Conservation (phyloP, 2,888 invertebrate species). For the Cheilosia variabilis region DNA sequence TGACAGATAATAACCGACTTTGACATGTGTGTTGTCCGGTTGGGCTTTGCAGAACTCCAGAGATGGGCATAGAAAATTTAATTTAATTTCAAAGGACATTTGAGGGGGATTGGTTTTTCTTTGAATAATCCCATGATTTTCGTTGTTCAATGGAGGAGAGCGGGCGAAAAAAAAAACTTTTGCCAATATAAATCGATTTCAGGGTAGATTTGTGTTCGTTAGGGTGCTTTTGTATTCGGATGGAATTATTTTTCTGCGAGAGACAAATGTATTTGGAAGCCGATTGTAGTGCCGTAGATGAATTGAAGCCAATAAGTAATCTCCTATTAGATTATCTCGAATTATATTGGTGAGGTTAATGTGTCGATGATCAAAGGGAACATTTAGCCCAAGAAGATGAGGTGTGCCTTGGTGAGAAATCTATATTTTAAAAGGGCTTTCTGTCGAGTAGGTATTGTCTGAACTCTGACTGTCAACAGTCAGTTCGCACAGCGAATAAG, state of each 20-base stretch:
- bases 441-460: too few relatives aligned
- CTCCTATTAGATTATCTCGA: too few relatives aligned
- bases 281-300: too few relatives aligned
- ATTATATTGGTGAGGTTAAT: too few relatives aligned
- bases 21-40: constrained; percentile 39
- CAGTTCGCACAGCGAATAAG: too few relatives aligned
- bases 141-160: constrained; percentile 2
- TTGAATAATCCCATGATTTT: constrained; percentile 59
- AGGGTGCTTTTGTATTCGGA: neutral
- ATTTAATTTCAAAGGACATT: constrained; percentile 66
- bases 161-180: neutral
- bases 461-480: too few relatives aligned
- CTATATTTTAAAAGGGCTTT: too few relatives aligned
- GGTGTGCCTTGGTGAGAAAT: too few relatives aligned
- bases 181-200: constrained; percentile 43
- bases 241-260: neutral
- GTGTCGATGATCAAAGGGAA: too few relatives aligned
- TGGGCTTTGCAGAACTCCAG: constrained; percentile 6
- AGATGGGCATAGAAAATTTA: constrained; percentile 52
- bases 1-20: constrained; percentile 62
- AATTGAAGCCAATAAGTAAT: too few relatives aligned
- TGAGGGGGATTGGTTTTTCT: constrained; percentile 18
- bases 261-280: neutral
- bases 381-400: too few relatives aligned
- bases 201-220: neutral